These are phyloP conservation scores for Tiliacea citrago DNA, from an alignment of 2,888 invertebrate species.

Conservation along the genomic window DNA sequence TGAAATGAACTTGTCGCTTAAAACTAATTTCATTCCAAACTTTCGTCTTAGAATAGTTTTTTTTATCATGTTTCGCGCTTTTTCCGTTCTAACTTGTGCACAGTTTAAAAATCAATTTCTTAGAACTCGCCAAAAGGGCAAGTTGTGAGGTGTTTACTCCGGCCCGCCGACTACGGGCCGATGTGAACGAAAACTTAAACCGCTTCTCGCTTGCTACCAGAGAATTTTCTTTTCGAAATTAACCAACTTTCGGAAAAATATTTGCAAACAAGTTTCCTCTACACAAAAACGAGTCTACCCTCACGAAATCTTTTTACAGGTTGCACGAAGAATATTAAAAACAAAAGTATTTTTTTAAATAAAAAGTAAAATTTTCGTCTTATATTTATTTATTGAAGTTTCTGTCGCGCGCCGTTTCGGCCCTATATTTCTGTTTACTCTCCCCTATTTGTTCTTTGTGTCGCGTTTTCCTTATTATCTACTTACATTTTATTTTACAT, in stretches of 20 bases:
- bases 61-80: slow-evolving; percentile 81
- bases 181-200: slow-evolving; percentile 82
- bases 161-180: slow-evolving; percentile 72
- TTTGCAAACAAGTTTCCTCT: slow-evolving; percentile 80
- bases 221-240: slow-evolving; percentile 82
- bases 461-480: slow-evolving; percentile 70
- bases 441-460: slow-evolving; percentile 67
- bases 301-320: slow-evolving; percentile 73
- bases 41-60: slow-evolving; percentile 88
- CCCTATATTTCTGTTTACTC: slow-evolving; percentile 68
- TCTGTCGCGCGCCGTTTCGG: slow-evolving; percentile 63
- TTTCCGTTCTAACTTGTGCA: slow-evolving; percentile 82
- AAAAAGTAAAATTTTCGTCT: slow-evolving; percentile 65
- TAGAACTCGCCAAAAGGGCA: slow-evolving; percentile 81
- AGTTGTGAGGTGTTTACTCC: slow-evolving; percentile 85
- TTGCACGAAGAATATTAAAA: slow-evolving; percentile 74
- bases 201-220: slow-evolving; percentile 68
- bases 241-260: slow-evolving; percentile 82
- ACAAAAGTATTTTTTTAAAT: slow-evolving; percentile 67
- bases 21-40: slow-evolving; percentile 90
- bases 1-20: slow-evolving; percentile 90
- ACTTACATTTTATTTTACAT: slow-evolving; percentile 69
- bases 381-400: slow-evolving; percentile 72
- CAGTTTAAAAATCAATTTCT: slow-evolving; percentile 89
- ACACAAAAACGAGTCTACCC: slow-evolving; percentile 72